Percentiles rank a stretch among this genome's conserved stretches.
Conservation (phyloP, 2,888 invertebrate genomes). For the Kuschelorhynchus macadamiae region DNA sequence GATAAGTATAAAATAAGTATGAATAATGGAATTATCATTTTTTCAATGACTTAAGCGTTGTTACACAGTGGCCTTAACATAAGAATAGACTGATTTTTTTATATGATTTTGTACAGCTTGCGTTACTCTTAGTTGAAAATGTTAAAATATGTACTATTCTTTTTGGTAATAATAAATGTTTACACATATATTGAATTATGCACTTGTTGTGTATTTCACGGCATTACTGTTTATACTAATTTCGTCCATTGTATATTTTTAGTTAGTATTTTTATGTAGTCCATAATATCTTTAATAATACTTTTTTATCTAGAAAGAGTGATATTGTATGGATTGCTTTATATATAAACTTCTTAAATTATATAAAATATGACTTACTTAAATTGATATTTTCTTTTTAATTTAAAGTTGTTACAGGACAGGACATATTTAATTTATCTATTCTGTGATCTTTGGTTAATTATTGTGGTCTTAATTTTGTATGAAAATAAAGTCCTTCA, state of each 20-base stretch:
- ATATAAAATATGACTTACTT: neutral
- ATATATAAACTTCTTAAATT: neutral
- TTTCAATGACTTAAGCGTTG: slow-evolving; percentile 35
- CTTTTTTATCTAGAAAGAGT: neutral
- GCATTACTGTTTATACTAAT: neutral
- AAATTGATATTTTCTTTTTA: slow-evolving; percentile 8
- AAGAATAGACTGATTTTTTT: slow-evolving; percentile 64
- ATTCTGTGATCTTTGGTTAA: slow-evolving; percentile 23
- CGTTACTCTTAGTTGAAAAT: slow-evolving; percentile 17
- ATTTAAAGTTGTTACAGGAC: neutral
- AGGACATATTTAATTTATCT: neutral
- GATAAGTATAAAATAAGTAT: slow-evolving; percentile 29
- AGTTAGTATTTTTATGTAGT: neutral
- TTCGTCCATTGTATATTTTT: slow-evolving; percentile 9
- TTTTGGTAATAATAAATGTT: too few species aligned
- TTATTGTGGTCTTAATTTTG: slow-evolving; percentile 22
- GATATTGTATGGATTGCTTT: slow-evolving; percentile 11
- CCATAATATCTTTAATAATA: slow-evolving; percentile 5
- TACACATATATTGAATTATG: slow-evolving; percentile 9
- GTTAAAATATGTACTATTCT: slow-evolving; percentile 5
- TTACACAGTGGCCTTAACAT: slow-evolving; percentile 63
- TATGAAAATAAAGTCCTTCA: slow-evolving; percentile 1
- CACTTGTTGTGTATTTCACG: slow-evolving; percentile 37
- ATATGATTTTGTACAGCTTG: slow-evolving; percentile 40
- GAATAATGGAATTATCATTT: slow-evolving; percentile 34